Evolutionary conservation across 2,113 vertebrate species (phyloP).

Genomic region (Brachyistius frenatus): DNA sequence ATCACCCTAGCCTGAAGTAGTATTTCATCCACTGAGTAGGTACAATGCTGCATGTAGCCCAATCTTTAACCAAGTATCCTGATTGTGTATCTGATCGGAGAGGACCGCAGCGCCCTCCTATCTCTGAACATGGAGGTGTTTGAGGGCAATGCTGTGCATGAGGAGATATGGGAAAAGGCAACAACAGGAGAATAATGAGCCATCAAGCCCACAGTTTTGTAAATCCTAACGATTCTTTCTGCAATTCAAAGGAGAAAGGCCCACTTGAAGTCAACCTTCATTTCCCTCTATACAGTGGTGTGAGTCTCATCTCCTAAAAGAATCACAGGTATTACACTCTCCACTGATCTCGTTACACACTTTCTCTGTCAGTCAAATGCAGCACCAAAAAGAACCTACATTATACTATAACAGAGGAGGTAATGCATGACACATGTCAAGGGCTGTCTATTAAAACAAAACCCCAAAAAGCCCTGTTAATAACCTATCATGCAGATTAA

Average conservation of each 20-base stretch:
- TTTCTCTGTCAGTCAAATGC: constrained; percentile 46
- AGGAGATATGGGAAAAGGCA: constrained; percentile 62
- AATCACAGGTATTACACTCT: constrained; percentile 65
- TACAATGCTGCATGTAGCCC: constrained; percentile 29
- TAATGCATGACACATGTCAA: background rate
- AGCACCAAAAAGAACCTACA: constrained; percentile 5
- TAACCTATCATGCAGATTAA: constrained; percentile 21
- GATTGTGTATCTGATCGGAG: constrained; percentile 67
- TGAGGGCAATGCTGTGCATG: constrained; percentile 59
- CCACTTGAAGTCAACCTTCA: constrained; percentile 70
- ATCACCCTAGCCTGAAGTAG: constrained; percentile 33
- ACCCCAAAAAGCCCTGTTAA: background rate
- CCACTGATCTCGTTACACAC: constrained; percentile 23
- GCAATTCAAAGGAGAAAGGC: constrained; percentile 67
- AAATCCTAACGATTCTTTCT: constrained; percentile 77
- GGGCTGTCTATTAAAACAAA: constrained; percentile 1
- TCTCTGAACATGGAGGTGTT: constrained; percentile 66
- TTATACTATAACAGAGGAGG: background rate
- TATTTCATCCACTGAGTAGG: constrained; percentile 52
- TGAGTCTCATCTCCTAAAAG: constrained; percentile 73
- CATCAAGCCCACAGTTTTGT: constrained; percentile 66
- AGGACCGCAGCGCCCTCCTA: constrained; percentile 39
- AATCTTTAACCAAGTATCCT: constrained; percentile 47
- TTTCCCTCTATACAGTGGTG: constrained; percentile 71
- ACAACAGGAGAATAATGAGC: constrained; percentile 73